These are phyloP conservation scores for Meandrina meandrites DNA, from an alignment of 92 coral and sea anemone genomes.

Conservation along the genomic window DNA sequence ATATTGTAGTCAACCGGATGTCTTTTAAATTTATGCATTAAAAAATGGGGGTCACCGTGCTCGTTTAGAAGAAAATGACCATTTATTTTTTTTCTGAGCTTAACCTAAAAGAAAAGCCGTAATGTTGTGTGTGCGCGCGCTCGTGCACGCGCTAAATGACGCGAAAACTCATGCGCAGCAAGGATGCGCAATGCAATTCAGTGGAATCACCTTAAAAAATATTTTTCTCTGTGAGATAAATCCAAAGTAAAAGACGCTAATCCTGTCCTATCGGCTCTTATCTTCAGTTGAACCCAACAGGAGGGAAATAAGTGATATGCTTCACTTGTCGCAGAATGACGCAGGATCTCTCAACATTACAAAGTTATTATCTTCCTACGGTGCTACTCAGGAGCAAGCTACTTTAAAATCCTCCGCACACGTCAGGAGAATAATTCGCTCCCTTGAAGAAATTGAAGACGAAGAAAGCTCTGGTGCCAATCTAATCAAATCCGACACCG, in stretches of 20 bases:
- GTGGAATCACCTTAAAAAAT: no score
- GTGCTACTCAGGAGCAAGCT: background rate
- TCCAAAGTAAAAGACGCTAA: background rate
- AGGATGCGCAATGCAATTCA: no score
- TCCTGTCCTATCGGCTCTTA: background rate
- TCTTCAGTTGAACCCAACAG: constrained; percentile 38
- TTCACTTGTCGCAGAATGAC: background rate
- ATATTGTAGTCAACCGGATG: no score
- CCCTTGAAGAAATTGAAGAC: constrained; percentile 68
- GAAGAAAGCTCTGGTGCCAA: constrained; percentile 31
- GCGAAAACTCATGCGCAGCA: no score
- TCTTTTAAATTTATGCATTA: no score
- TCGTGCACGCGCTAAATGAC: no score
- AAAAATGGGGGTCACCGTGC: no score
- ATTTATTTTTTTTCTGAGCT: no score
- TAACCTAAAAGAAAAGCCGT: no score
- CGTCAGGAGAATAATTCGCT: constrained; percentile 56
- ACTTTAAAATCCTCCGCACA: background rate
- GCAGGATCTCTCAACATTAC: background rate
- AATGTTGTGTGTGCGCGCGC: no score
- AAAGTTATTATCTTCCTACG: background rate
- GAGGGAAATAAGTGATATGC: constrained; percentile 32
- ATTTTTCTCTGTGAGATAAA: no score
- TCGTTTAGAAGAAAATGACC: no score
- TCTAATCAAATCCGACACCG: background rate